Conservation (phyloP, 2,888 invertebrate species). For the Trichogramma dendrolimi region DNA sequence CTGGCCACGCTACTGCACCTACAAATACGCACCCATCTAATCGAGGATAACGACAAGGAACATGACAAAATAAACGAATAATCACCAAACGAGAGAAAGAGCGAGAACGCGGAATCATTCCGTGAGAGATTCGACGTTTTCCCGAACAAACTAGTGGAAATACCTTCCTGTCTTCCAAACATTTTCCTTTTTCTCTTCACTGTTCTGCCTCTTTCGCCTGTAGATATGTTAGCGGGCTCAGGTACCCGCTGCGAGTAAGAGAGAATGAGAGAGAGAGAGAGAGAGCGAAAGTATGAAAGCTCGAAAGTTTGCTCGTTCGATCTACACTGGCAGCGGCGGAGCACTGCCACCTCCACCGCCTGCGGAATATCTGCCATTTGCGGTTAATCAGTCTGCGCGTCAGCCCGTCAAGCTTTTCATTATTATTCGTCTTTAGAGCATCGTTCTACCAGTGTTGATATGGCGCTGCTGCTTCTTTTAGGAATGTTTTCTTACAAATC, state of each 20-base stretch:
- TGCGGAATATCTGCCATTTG: conserved; percentile 26
- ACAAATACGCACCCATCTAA: conserved; percentile 27
- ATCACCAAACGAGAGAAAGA: conserved; percentile 25
- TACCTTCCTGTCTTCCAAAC: conserved; percentile 28
- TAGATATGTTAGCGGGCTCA: background rate
- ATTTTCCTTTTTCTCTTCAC: conserved; percentile 27
- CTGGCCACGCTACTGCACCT: conserved; percentile 4
- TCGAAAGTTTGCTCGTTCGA: conserved; percentile 9
- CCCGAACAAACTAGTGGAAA: conserved; percentile 22
- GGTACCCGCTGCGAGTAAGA: no score
- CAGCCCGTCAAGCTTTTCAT: conserved; percentile 29
- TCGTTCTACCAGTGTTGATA: no score
- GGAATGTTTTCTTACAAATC: no score
- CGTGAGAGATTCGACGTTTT: conserved; percentile 25
- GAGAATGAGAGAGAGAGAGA: background rate
- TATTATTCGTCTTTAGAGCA: conserved; percentile 15
- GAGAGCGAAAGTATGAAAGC: conserved; percentile 1
- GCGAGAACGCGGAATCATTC: conserved; percentile 4
- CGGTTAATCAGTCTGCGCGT: conserved; percentile 28
- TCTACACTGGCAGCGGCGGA: background rate
- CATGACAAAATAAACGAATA: conserved; percentile 33
- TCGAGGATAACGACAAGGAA: conserved; percentile 26
- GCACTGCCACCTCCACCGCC: background rate
- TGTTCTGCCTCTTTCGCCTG: conserved; percentile 14
- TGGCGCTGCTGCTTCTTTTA: no score